These are phyloP conservation scores for Pseudorhombus dupliciocellatus DNA, from an alignment of 2,113 vertebrate species.

Conservation along the genomic window DNA sequence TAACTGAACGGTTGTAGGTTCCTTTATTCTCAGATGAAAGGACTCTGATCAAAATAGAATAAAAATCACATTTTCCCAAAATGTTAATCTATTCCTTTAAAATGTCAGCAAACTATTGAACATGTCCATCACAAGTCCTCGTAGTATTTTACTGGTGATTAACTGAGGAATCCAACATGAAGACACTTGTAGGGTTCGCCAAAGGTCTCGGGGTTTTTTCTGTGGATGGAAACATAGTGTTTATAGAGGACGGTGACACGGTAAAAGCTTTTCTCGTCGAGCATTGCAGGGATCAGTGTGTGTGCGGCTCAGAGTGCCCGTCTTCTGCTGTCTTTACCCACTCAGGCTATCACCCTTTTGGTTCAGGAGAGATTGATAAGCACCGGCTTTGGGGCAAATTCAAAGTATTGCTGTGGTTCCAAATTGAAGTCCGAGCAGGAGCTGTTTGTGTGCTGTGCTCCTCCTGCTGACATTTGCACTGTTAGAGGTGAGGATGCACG, in stretches of 20 bases:
- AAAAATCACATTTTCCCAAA: too few relatives aligned
- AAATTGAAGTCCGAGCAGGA: conserved; percentile 16
- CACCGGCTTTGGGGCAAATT: not conserved
- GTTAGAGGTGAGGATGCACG: conserved; percentile 52
- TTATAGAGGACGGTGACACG: not conserved
- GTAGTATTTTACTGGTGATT: not conserved
- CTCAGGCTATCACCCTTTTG: conserved; percentile 28
- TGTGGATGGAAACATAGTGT: not conserved
- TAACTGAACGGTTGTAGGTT: too few relatives aligned
- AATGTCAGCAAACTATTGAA: too few relatives aligned
- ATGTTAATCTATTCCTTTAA: too few relatives aligned
- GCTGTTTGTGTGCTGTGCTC: not conserved
- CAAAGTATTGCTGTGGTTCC: not conserved
- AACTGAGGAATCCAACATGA: not conserved
- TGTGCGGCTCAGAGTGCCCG: not conserved
- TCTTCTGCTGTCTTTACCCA: conserved; percentile 24
- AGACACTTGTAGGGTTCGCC: not conserved
- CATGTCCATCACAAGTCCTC: not conserved
- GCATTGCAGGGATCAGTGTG: conserved; percentile 30
- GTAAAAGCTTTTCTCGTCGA: conserved; percentile 4
- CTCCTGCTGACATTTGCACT: conserved; percentile 44
- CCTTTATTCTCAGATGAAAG: too few relatives aligned
- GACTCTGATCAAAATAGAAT: too few relatives aligned
- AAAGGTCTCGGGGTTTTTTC: not conserved
- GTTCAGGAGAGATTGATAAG: conserved; percentile 8